Percentiles rank a stretch among this genome's conserved stretches.
phyloP scores from a whole-genome alignment of 2,113 vertebrate genomes.

The Petroica traversi region DNA sequence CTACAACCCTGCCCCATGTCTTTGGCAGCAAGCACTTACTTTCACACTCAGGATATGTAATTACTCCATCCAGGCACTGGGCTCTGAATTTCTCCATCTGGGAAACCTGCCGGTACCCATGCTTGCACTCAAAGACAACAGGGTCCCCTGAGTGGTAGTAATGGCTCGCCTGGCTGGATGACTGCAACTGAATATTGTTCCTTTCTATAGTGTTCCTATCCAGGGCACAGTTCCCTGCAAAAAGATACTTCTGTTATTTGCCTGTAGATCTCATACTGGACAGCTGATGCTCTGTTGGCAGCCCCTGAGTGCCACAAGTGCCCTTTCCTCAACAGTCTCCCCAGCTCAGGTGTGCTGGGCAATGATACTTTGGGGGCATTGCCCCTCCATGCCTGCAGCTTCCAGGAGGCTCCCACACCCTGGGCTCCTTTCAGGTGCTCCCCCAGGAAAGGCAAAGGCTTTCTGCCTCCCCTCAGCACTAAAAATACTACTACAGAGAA shows the following conservation, averaged over 20 bases:
- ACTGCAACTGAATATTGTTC: background rate
- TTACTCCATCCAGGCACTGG: background rate
- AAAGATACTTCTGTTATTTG: background rate
- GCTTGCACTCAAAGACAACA: background rate
- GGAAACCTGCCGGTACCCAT: rapidly evolving
- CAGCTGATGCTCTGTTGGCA: background rate
- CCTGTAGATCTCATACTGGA: background rate
- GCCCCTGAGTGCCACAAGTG: too few relatives aligned
- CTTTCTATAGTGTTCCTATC: rapidly evolving
- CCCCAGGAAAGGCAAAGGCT: background rate
- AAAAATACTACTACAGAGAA: background rate
- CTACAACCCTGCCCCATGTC: rapidly evolving
- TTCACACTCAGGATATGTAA: background rate
- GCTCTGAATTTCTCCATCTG: rapidly evolving
- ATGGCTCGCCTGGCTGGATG: rapidly evolving
- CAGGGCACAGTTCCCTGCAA: background rate
- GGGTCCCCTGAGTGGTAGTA: rapidly evolving
- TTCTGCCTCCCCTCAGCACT: background rate
- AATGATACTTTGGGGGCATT: background rate
- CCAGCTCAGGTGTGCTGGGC: background rate
- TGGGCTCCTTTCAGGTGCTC: background rate
- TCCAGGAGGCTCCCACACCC: background rate
- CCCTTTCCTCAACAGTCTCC: background rate
- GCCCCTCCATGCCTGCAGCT: background rate
- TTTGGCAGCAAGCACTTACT: rapidly evolving